Evolutionary conservation across 2,113 vertebrate species (phyloP).

Genomic region (Seriola aureovittata): DNA sequence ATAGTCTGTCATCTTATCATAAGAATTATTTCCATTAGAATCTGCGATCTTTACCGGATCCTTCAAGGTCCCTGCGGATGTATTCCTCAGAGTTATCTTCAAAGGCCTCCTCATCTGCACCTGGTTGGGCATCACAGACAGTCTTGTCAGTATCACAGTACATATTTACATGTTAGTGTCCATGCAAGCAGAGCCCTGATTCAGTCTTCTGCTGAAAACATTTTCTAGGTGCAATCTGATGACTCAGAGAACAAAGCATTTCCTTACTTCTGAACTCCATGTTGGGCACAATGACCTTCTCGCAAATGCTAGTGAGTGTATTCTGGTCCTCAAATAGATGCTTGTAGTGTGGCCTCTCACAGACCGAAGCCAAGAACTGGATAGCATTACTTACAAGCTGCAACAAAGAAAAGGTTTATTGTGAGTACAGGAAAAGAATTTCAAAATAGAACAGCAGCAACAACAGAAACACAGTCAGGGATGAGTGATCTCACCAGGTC

Average conservation of each 20-base stretch:
- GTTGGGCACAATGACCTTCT: slow-evolving; percentile 99
- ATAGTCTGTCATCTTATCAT: neutral
- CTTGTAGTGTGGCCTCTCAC: slow-evolving; percentile 98
- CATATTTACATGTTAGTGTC: neutral
- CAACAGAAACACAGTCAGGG: neutral
- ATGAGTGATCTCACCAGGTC: slow-evolving; percentile 90
- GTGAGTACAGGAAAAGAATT: slow-evolving; percentile 1
- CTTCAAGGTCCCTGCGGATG: slow-evolving; percentile 97
- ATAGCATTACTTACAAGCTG: slow-evolving; percentile 99
- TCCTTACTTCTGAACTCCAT: slow-evolving; percentile 99
- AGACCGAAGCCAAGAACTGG: slow-evolving; percentile 98
- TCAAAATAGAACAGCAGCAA: neutral
- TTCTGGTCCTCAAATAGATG: slow-evolving; percentile 98
- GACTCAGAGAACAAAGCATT: neutral
- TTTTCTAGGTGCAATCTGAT: neutral
- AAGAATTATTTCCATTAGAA: neutral
- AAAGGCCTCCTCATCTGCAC: slow-evolving; percentile 99
- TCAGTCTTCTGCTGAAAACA: neutral
- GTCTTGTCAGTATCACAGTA: slow-evolving; percentile 24
- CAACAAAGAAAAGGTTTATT: slow-evolving; percentile 25
- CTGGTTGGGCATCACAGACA: slow-evolving; percentile 77
- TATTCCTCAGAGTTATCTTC: slow-evolving; percentile 99
- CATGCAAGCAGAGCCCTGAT: neutral
- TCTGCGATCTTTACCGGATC: slow-evolving; percentile 89
- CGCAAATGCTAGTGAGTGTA: slow-evolving; percentile 97